phyloP scores from a whole-genome alignment of 2,797 vertebrate species.

The Cryptoblepharus egeriae region DNA sequence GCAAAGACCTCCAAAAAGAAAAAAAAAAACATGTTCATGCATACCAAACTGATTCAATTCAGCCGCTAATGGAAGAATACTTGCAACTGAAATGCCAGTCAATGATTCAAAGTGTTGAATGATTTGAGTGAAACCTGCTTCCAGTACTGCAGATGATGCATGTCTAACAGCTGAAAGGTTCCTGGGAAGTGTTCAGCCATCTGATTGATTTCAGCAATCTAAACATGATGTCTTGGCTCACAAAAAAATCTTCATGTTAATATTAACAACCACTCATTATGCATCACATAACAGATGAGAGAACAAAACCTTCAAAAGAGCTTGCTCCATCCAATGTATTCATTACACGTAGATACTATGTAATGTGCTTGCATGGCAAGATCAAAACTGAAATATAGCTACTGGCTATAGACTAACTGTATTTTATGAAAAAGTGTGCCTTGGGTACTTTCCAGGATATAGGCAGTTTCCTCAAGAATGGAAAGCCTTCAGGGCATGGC shows the following conservation, averaged over 20 bases:
- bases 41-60: background rate
- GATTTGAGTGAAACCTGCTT: background rate
- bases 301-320: background rate
- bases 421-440: background rate
- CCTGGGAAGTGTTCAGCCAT: background rate
- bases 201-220: constrained; percentile 13
- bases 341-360: background rate
- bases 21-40: background rate
- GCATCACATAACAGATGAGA: constrained; percentile 8
- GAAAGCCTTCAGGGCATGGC: background rate
- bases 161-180: constrained; percentile 14
- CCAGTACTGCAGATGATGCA: background rate
- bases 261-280: background rate
- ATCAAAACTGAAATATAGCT: constrained; percentile 11
- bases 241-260: background rate
- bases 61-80: background rate
- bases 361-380: background rate
- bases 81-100: background rate
- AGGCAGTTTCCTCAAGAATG: background rate
- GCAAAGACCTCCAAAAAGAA: background rate
- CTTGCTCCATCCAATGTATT: constrained; percentile 17
- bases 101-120: constrained; percentile 24
- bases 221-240: background rate
- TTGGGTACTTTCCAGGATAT: background rate
- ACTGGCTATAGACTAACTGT: background rate